A percentile compares a stretch with the other conserved stretches of the same genome.
These are phyloP conservation scores for Syrrhaptes paradoxus DNA, from an alignment of 2,113 vertebrate genomes.

Conservation along the genomic window DNA sequence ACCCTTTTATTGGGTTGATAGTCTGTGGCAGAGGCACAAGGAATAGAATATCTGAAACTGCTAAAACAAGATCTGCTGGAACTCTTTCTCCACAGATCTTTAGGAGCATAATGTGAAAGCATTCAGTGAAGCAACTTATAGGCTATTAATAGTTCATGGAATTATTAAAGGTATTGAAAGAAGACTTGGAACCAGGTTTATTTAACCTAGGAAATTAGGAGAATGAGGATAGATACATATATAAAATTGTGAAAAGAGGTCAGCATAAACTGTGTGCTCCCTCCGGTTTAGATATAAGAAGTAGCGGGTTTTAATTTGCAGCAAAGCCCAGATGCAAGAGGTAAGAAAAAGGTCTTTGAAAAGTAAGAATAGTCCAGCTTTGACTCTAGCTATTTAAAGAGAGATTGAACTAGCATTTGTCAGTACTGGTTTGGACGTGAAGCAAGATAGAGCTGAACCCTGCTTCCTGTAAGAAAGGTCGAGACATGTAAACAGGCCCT, in stretches of 20 bases:
- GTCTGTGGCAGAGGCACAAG: not conserved
- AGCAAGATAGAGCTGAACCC: not conserved
- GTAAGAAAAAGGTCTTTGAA: not conserved
- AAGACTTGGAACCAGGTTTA: not conserved
- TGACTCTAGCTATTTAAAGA: not conserved
- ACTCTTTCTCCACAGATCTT: not conserved
- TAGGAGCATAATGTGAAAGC: not conserved
- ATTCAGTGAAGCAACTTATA: not conserved
- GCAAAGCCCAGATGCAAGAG: not conserved
- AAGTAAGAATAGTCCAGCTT: not conserved
- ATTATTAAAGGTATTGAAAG: not conserved
- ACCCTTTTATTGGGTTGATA: not conserved
- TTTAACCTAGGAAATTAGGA: not conserved
- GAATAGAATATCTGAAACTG: not conserved
- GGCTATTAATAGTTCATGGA: not conserved
- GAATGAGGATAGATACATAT: not conserved
- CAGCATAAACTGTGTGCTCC: not conserved
- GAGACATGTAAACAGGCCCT: not conserved
- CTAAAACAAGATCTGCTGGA: not conserved
- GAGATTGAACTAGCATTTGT: not conserved
- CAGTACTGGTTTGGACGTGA: not conserved
- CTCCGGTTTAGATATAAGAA: not conserved
- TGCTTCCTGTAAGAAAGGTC: not conserved
- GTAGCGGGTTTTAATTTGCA: not conserved
- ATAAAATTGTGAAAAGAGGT: not conserved